phyloP scores from a whole-genome alignment of 1,140 invertebrate genomes.

The Megalopta genalis region DNA sequence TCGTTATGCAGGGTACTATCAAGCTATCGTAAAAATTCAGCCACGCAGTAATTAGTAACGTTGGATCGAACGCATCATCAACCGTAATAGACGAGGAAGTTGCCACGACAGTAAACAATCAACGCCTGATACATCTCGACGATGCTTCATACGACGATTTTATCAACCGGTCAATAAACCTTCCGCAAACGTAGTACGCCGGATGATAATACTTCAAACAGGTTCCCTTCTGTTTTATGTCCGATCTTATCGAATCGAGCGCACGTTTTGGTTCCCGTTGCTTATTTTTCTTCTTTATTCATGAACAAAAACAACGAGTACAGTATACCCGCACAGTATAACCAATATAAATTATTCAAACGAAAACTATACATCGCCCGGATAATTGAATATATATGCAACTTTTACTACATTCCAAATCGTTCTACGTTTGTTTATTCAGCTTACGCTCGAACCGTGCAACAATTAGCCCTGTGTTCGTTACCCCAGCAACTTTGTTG shows the following conservation, averaged over 20 bases:
- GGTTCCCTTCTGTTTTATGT: background rate
- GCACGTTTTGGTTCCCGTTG: background rate
- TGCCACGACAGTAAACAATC: background rate
- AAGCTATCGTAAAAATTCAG: too few species aligned
- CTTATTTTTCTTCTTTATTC: constrained; percentile 4
- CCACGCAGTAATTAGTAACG: too few species aligned
- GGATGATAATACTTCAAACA: constrained; percentile 12
- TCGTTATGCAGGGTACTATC: too few species aligned
- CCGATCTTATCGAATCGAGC: constrained; percentile 10
- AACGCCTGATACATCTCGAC: background rate
- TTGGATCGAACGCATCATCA: too few species aligned
- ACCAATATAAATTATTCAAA: constrained; percentile 20
- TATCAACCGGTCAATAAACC: constrained; percentile 15
- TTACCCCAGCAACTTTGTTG: background rate
- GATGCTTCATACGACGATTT: background rate
- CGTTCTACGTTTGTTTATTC: background rate
- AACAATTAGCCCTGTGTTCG: background rate
- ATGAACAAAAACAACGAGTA: background rate
- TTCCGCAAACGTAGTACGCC: background rate
- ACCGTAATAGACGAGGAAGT: too few species aligned
- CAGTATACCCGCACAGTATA: background rate
- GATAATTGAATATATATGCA: constrained; percentile 7
- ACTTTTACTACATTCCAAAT: background rate
- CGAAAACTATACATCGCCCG: background rate
- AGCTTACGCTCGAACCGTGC: background rate